These are phyloP conservation scores for Smittia aterrima DNA, from an alignment of 2,888 invertebrate species.

Conservation along the genomic window DNA sequence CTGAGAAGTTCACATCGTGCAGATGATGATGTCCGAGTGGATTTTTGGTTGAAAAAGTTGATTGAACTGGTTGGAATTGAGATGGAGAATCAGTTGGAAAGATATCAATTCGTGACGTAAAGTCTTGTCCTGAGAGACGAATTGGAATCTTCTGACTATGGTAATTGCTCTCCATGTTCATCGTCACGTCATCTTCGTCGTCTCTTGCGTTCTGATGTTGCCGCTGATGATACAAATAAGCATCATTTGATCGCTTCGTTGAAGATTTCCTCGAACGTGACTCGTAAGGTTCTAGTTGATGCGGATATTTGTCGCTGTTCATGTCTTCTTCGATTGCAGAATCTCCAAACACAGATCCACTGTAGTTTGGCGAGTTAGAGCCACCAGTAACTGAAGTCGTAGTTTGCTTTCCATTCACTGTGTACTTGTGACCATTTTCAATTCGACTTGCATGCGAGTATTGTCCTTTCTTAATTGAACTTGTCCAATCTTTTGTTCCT, in stretches of 20 bases:
- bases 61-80: constrained; percentile 43
- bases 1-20: constrained; percentile 45
- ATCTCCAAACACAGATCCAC: constrained; percentile 54
- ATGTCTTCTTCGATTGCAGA: constrained; percentile 55
- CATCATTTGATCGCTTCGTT: neutral
- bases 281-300: constrained; percentile 49
- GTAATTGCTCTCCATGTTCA: neutral
- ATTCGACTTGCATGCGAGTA: constrained; percentile 50
- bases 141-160: constrained; percentile 34
- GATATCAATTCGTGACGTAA: constrained; percentile 53
- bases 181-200: neutral
- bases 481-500: constrained; percentile 54
- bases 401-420: constrained; percentile 45
- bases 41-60: constrained; percentile 46
- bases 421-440: constrained; percentile 11
- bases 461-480: constrained; percentile 54
- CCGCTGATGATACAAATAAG: neutral
- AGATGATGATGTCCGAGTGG: constrained; percentile 43
- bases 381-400: constrained; percentile 49
- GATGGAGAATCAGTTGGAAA: constrained; percentile 52
- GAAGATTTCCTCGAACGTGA: constrained; percentile 20
- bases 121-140: constrained; percentile 43
- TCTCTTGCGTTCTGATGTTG: neutral
- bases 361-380: constrained; percentile 54
- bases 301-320: constrained; percentile 53